phyloP scores from a whole-genome alignment of 2,888 invertebrate species.

The Drosophila recens region DNA sequence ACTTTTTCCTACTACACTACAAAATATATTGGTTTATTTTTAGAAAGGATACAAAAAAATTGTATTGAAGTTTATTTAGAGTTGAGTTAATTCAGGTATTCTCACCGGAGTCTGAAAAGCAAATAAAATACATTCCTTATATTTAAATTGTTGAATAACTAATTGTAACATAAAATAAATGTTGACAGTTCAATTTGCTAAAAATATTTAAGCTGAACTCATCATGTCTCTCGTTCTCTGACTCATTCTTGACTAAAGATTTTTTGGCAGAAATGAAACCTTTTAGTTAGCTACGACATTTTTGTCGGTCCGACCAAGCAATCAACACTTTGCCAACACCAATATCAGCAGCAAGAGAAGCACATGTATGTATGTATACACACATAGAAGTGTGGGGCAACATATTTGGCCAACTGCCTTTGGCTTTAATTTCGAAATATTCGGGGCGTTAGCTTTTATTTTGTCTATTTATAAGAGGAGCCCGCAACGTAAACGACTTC shows the following conservation, averaged over 20 bases:
- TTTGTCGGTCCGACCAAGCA: constrained; percentile 61
- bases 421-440: constrained; percentile 75
- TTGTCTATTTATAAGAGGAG: constrained; percentile 68
- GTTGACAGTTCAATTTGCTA: constrained; percentile 58
- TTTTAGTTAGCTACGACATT: constrained; percentile 54
- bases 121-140: too few relatives aligned
- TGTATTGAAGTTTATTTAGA: too few relatives aligned
- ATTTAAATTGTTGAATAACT: background rate
- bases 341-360: constrained; percentile 12
- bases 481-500: constrained; percentile 31
- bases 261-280: constrained; percentile 34
- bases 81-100: too few relatives aligned
- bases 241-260: background rate
- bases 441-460: constrained; percentile 64
- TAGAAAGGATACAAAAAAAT: too few relatives aligned
- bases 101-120: too few relatives aligned
- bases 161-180: constrained; percentile 24
- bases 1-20: too few relatives aligned
- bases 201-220: constrained; percentile 40
- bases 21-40: too few relatives aligned
- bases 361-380: constrained; percentile 19
- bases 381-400: constrained; percentile 36
- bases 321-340: constrained; percentile 60
- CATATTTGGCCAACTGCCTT: constrained; percentile 69
- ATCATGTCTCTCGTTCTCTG: background rate